Evolutionary conservation across 2,888 invertebrate genomes (phyloP).

Genomic region (Melitaea athalia): DNA sequence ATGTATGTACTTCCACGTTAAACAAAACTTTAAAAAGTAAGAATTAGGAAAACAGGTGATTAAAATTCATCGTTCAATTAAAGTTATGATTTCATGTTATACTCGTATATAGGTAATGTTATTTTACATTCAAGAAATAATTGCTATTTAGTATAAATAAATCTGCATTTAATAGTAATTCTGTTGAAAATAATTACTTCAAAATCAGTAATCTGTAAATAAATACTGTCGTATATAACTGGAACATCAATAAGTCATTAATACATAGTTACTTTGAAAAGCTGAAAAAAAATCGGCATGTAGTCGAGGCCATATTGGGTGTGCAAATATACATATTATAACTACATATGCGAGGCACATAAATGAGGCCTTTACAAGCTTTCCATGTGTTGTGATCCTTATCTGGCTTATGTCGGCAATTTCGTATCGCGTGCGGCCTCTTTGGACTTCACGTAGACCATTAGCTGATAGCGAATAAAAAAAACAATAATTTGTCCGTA

Average conservation of each 20-base stretch:
- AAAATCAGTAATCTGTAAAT: too few relatives aligned
- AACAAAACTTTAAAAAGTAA: too few relatives aligned
- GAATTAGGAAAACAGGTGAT: too few relatives aligned
- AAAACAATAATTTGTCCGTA: not conserved
- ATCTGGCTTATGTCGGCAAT: slow-evolving; percentile 54
- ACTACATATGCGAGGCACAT: slow-evolving; percentile 34
- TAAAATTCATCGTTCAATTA: too few relatives aligned
- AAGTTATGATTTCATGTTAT: too few relatives aligned
- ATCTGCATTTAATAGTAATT: too few relatives aligned
- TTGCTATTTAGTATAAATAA: too few relatives aligned
- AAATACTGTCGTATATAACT: not conserved
- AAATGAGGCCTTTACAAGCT: slow-evolving; percentile 51
- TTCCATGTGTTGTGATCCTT: slow-evolving; percentile 60
- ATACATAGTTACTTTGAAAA: not conserved
- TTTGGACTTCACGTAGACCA: slow-evolving; percentile 33
- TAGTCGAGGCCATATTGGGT: slow-evolving; percentile 6
- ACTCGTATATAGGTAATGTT: too few relatives aligned
- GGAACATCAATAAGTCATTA: not conserved
- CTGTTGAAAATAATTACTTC: too few relatives aligned
- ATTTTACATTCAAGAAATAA: too few relatives aligned
- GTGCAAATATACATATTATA: slow-evolving; percentile 39
- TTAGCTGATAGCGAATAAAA: slow-evolving; percentile 31
- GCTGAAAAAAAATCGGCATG: slow-evolving; percentile 5
- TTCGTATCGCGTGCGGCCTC: slow-evolving; percentile 60
- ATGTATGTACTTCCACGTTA: too few relatives aligned